Conservation (phyloP, 2,113 vertebrate genomes). For the Rissa tridactyla region DNA sequence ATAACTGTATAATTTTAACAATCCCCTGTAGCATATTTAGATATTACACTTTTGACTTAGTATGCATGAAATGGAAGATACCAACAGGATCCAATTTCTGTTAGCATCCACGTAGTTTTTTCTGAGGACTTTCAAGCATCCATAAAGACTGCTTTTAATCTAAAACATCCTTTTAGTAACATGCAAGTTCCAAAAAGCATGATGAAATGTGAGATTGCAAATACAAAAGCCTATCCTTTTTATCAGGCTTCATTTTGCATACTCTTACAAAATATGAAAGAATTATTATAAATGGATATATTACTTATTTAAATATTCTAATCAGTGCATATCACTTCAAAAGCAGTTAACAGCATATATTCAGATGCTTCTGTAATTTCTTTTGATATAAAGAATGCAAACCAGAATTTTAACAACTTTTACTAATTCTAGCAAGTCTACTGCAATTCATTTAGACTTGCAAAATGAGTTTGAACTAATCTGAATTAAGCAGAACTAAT, state of each 20-base stretch:
- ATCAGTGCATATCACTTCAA: slow-evolving; percentile 1
- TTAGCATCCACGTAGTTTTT: neutral
- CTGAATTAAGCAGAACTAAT: neutral
- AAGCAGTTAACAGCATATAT: neutral
- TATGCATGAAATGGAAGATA: neutral
- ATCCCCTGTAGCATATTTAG: slow-evolving; percentile 2
- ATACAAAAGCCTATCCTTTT: neutral
- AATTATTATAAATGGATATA: neutral
- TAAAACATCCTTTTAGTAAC: neutral
- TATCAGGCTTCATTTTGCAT: neutral
- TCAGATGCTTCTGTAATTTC: neutral
- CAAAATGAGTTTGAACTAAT: neutral
- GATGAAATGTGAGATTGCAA: neutral
- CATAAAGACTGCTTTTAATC: neutral
- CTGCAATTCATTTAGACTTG: neutral
- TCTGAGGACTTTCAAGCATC: neutral
- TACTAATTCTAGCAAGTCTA: neutral
- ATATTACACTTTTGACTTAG: neutral
- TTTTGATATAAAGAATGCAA: neutral
- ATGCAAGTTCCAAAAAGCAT: neutral
- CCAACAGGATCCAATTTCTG: neutral
- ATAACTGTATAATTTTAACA: neutral
- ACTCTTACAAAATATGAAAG: neutral
- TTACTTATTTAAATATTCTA: slow-evolving; percentile 5
- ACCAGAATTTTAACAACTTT: neutral